Conservation (phyloP, 2,113 vertebrate genomes). For the Crotalus helleri region DNA sequence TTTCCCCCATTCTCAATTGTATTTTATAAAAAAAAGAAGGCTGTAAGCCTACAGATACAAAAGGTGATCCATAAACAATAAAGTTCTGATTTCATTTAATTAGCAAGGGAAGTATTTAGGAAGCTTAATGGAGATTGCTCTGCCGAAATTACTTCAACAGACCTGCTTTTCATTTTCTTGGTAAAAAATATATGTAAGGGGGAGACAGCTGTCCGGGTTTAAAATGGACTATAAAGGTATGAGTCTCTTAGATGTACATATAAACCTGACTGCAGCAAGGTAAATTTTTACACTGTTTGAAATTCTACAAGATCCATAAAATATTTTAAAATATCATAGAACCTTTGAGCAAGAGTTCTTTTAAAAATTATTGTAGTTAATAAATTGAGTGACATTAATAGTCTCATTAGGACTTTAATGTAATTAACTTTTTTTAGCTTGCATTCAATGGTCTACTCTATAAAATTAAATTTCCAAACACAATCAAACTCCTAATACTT, state of each 20-base stretch:
- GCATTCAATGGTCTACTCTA: not conserved
- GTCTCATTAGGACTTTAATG: not conserved
- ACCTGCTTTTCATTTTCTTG: constrained; percentile 72
- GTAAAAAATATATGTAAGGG: constrained; percentile 61
- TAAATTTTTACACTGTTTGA: not conserved
- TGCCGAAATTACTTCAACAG: constrained; percentile 86
- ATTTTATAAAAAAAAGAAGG: constrained; percentile 73
- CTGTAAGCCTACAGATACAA: constrained; percentile 74
- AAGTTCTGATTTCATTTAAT: constrained; percentile 88
- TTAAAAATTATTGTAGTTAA: not conserved
- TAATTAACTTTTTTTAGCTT: not conserved
- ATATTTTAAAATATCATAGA: not conserved
- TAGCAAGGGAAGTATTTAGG: constrained; percentile 94
- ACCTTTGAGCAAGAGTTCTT: not conserved
- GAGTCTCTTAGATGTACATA: not conserved
- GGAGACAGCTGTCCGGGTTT: constrained; percentile 75
- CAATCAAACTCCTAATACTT: not conserved
- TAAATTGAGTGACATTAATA: not conserved
- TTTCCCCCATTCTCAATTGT: constrained; percentile 83
- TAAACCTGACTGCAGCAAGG: not conserved
- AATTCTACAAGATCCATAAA: not conserved
- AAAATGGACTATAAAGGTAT: constrained; percentile 63
- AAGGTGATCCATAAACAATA: constrained; percentile 87
- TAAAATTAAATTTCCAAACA: not conserved
- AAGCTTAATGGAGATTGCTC: constrained; percentile 91